Percentiles rank a stretch among this genome's conserved stretches.
Conservation (phyloP, 2,888 invertebrate genomes). For the Mythimna loreyi region DNA sequence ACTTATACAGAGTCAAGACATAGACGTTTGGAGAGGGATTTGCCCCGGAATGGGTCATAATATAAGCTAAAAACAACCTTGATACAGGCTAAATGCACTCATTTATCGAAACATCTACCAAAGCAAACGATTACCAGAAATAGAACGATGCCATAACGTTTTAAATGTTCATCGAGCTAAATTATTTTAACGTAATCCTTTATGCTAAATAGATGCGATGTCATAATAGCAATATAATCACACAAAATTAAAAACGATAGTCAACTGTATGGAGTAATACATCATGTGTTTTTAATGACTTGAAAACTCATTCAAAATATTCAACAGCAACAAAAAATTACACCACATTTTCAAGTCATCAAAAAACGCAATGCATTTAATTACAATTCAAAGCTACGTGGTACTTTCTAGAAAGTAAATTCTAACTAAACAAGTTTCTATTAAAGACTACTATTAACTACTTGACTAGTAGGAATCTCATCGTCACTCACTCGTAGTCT, state of each 20-base stretch:
- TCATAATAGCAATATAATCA: neutral
- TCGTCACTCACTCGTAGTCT: constrained; percentile 75
- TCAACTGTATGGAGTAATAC: constrained; percentile 9
- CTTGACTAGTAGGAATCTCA: constrained; percentile 54
- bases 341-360: neutral
- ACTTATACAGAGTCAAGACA: too few relatives aligned
- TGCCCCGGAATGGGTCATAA: too few relatives aligned
- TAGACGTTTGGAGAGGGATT: too few relatives aligned
- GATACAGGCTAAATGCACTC: too few relatives aligned
- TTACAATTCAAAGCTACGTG: constrained; percentile 13
- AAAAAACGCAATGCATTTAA: constrained; percentile 22
- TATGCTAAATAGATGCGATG: neutral
- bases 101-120: neutral
- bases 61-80: too few relatives aligned
- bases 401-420: constrained; percentile 32
- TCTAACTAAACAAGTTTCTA: constrained; percentile 50
- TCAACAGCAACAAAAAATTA: neutral
- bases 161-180: too few relatives aligned
- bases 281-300: constrained; percentile 9
- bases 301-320: neutral
- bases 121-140: neutral
- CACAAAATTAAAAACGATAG: neutral
- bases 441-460: constrained; percentile 63
- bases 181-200: neutral
- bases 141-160: neutral